A percentile compares a stretch with the other conserved stretches of the same genome.
phyloP scores from a whole-genome alignment of 1,140 invertebrate species.

The Lepidurus arcticus region DNA sequence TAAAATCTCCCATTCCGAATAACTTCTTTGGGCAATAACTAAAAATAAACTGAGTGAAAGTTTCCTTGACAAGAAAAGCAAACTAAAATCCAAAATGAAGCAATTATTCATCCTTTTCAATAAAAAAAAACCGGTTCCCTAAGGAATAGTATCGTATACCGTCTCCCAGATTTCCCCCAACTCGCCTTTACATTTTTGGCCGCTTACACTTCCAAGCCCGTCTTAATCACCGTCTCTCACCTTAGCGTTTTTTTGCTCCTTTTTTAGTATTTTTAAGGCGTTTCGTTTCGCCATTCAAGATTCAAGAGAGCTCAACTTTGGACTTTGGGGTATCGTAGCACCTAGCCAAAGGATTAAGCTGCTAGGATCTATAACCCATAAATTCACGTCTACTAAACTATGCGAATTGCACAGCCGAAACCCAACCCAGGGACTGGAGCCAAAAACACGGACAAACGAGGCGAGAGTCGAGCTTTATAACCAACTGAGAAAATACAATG shows the following conservation, averaged over 20 bases:
- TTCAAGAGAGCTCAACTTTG: neutral
- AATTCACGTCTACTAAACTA: neutral
- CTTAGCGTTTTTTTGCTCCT: neutral
- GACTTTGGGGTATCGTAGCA: neutral
- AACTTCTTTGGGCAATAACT: too few species aligned
- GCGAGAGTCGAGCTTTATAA: neutral
- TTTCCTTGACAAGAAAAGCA: too few species aligned
- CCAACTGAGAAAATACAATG: neutral
- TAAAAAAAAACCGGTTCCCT: too few species aligned
- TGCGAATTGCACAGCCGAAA: neutral
- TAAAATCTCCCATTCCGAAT: too few species aligned
- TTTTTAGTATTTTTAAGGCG: neutral
- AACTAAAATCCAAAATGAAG: too few species aligned
- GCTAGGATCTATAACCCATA: neutral
- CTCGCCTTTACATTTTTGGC: too few species aligned
- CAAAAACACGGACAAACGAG: neutral
- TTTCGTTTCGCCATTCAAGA: neutral
- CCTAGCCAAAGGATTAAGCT: neutral
- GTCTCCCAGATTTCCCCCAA: too few species aligned
- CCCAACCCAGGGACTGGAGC: neutral
- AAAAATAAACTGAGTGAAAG: too few species aligned
- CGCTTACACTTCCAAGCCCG: too few species aligned
- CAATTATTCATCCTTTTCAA: too few species aligned
- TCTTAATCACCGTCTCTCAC: too few species aligned
- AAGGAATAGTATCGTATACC: too few species aligned